Evolutionary conservation across 2,888 invertebrate species (phyloP), one percentile per base, ranked within the genome.

Genomic region (Papilio gigon): DNA sequence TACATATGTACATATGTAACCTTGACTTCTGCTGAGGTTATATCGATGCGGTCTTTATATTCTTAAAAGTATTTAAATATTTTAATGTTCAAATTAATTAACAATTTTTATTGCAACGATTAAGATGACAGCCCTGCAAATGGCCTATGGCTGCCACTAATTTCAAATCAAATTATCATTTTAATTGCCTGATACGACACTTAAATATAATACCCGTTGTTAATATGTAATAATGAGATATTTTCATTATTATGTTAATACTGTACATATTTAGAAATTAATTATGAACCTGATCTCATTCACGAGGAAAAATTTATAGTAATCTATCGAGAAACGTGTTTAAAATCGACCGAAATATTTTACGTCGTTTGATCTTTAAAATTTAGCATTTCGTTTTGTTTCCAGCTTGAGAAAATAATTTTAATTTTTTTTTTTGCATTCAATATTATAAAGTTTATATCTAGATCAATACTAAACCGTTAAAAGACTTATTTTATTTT

Each of bases 21-120:
- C 63, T 63, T 63, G 63, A 63, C 47, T 63, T 47, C 30, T n/a
- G 20, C 30, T 33, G 63, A 47, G 63, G 42, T 63, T 30, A 47
- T 35, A 30, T 14, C 44, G 20, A 44, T 47, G 6, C n/a, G 11
- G 5, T 44, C 63, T 33, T 50, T 17, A 40, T 27, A 62, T 62
- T 60, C 40, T 22, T 30, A 30, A n/a, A 58, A 47, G 20, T 20
- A 47, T 9, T 47, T 9, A 47, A 47, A 17, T 22, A 53, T 17
- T 53, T 53, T 30, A 53, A 30, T 30, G n/a, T 30, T 9, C 30
- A 30, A 30, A 53, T 53, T 53, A 30, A 30, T 53, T 30, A 53
- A 30, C n/a, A 30, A 27, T 53, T 53, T 53, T 53, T 53, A 30
- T 53, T 53, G 17, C 17, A 53, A 27, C 25, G 11, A 27, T 6